Evolutionary conservation across 2,113 vertebrate species (phyloP), one percentile per base, ranked within the genome.

Genomic region (Rhadina sibilatrix): DNA sequence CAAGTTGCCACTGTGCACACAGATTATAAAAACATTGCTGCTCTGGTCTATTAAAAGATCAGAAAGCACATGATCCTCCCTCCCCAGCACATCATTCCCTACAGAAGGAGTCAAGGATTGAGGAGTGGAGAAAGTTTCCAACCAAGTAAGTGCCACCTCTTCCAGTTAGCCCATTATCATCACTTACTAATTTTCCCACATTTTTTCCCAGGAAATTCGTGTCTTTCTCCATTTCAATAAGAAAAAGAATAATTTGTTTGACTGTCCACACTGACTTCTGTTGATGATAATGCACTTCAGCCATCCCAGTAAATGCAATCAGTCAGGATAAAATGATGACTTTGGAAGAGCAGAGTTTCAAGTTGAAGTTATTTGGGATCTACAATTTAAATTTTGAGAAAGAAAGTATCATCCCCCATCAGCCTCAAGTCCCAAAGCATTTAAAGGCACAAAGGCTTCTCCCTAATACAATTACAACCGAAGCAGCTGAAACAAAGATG

Each of bases 21-120:
- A 9, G 35, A 44, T 74, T 82, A 82, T 54, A 68, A 72, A 84
- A 74, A 76, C 40, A 57, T 37, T 63, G 46, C 74, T 87, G 83
- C 88, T 87, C 10, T 9, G 63, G 72, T 90, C 70, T 95, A 96
- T 96, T 95, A 93, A 95, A 97, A 95, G 94, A 87, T n/a, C 83
- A 80, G 76, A 65, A 91, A 83, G 83, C 92, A 96, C 88, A 86
- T 94, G 96, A 97, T 96, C 72, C 47, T 95, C 72, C 72, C 47
- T 96, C 40, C 88, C 59, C 16, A 95, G 83, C 72, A 83, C 88
- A 90, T 83, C 88, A 93, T 19, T 92, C 88, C 81, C 60, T 28
- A 83, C 37, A 52, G 54, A 78, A 85, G 71, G 76, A 97, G n/a
- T 71, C 83, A 90, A 94, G 52, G 64, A 92, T 2, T 86, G 56